A percentile compares a stretch with the other conserved stretches of the same genome.
phyloP scores from a whole-genome alignment of 23 tunicate species.

The Ciona savignyi region DNA sequence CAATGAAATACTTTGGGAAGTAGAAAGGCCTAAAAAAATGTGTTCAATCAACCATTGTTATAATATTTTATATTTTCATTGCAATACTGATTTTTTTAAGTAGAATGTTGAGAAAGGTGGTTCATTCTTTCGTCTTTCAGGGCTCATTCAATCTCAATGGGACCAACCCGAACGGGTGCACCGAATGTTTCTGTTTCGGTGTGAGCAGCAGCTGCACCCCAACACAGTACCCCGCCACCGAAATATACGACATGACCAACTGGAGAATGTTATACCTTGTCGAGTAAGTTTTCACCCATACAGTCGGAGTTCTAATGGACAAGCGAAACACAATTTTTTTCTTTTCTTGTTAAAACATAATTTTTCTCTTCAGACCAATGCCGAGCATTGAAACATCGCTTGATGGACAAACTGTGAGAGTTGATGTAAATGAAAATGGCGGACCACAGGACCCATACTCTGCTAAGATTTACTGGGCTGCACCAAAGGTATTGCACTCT shows the following conservation, averaged over 20 bases:
- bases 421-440: slow-evolving; percentile 35
- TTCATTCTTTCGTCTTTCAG: slow-evolving; percentile 5
- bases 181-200: slow-evolving; percentile 55
- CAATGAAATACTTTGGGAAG: not conserved
- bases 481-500: slow-evolving; percentile 37
- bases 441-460: slow-evolving; percentile 33
- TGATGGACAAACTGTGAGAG: slow-evolving; percentile 23
- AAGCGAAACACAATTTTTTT: no score
- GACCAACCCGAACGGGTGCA: slow-evolving; percentile 41
- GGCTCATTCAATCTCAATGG: slow-evolving; percentile 54
- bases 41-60: not conserved
- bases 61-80: not conserved
- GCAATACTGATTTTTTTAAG: not conserved
- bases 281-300: slow-evolving; percentile 12
- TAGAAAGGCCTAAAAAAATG: not conserved
- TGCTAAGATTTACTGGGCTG: slow-evolving; percentile 65
- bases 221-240: slow-evolving; percentile 61
- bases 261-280: slow-evolving; percentile 55
- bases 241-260: slow-evolving; percentile 61
- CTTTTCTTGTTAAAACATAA: no score
- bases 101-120: not conserved
- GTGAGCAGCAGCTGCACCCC: slow-evolving; percentile 39
- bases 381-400: slow-evolving; percentile 17
- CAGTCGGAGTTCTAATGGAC: not conserved
- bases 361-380: not conserved